Evolutionary conservation across 2,113 vertebrate species (phyloP), one percentile per base, ranked within the genome.

Genomic region (Polypterus senegalus): DNA sequence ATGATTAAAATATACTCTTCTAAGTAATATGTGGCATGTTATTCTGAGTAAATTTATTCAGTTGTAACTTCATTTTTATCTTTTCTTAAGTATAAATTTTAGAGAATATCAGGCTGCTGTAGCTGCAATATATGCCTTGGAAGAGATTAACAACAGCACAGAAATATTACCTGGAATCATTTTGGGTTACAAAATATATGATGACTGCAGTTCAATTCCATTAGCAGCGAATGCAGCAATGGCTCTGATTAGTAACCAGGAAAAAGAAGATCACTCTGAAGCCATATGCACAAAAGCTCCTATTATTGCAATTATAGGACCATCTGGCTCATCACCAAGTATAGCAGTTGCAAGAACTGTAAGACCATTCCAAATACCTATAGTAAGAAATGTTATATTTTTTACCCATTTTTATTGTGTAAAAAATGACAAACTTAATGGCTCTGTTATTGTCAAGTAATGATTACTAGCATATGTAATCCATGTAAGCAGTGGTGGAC

Each of bases 321-420:
- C 5, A 7, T 43, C 27, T 45, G 43, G 56, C 5, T 58, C 56
- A n/a, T 27, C 56, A 44, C 56, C 7, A 44, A 6, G n/a, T 8
- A 58, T 58, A 58, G 56, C 43, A 58, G 43, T 58, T 44, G 27
- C 56, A 58, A 45, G 43, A 58, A 58, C 56, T 58, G n/a, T 58
- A 45, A 43, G 56, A 58, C 56, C 56, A 1, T 58, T 58, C 46
- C 11, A 58, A n/a, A 58, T 58, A 3, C 56, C 56, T 7, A 8
- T 58, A 45, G 56, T 58, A 9, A 58, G 56, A n/a, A 58, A 45
- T 58, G 11, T 58, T 45, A 45, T 58, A 7, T 7, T 45, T 43
- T 58, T 44, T 7, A 45, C 27, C 1, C 27, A 27, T 61, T 5
- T 47, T 27, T 2, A 27, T 27, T 2, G 27, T 27, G 27, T 2